Percentiles rank a stretch among this genome's conserved stretches.
Conservation (phyloP, 2,797 vertebrate species). For the Heterohyrax brucei region DNA sequence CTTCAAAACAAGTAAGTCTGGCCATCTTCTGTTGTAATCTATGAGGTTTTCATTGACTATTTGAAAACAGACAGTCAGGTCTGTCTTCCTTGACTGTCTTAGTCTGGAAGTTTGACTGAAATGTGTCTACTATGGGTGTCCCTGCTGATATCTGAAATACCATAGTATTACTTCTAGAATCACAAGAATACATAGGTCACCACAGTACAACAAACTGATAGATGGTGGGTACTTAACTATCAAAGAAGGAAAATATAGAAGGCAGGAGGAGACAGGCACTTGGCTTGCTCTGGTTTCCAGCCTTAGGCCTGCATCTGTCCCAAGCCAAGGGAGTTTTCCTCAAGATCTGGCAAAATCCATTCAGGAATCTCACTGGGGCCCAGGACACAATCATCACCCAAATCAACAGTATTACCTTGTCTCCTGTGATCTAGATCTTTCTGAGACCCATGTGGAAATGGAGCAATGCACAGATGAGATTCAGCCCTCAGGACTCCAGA, state of each 20-base stretch:
- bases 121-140: no score
- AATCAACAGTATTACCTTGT: background rate
- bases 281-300: background rate
- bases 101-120: no score
- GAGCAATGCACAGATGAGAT: background rate
- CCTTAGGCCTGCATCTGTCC: background rate
- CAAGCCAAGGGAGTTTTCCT: background rate
- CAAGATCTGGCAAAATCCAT: background rate
- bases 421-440: background rate
- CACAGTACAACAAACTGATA: no score
- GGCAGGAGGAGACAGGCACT: no score
- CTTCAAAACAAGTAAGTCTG: no score
- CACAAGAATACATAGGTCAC: no score
- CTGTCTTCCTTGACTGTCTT: no score
- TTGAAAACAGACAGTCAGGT: no score
- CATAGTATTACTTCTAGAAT: no score
- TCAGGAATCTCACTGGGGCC: background rate
- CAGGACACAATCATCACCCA: background rate
- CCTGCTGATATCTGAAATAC: no score
- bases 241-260: background rate
- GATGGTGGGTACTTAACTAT: background rate
- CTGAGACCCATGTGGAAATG: background rate
- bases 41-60: no score
- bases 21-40: no score
- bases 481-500: background rate